Evolutionary conservation across 2,113 vertebrate genomes (phyloP).

Genomic region (Chascanopsetta lugubris): DNA sequence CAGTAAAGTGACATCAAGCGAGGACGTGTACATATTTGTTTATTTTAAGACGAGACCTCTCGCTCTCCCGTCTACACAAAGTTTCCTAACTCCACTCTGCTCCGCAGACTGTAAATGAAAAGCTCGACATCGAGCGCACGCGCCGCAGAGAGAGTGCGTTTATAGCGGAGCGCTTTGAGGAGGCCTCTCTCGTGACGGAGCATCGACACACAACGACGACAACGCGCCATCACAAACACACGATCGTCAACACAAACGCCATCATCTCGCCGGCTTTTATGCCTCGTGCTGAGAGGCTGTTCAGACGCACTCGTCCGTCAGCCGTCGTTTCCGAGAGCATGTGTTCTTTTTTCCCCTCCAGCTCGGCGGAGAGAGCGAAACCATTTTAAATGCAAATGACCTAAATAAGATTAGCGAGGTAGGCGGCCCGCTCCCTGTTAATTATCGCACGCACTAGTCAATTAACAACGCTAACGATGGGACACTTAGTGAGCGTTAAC

Average conservation of each 20-base stretch:
- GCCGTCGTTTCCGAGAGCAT: conserved; percentile 26
- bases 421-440: conserved; percentile 78
- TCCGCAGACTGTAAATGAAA: too few species aligned
- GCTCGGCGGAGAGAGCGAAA: conserved; percentile 69
- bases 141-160: too few species aligned
- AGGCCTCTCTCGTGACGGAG: too few species aligned
- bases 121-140: too few species aligned
- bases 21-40: too few species aligned
- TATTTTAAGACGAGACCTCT: too few species aligned
- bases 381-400: conserved; percentile 83
- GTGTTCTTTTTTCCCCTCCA: neutral
- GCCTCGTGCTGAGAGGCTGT: conserved; percentile 27
- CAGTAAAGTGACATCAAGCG: too few species aligned
- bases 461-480: conserved; percentile 79
- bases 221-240: neutral
- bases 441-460: conserved; percentile 80
- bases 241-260: conserved; percentile 5
- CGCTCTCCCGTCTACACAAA: too few species aligned
- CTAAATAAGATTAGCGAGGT: conserved; percentile 81
- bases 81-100: too few species aligned
- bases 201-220: too few species aligned
- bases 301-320: conserved; percentile 37
- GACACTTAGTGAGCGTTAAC: conserved; percentile 80
- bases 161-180: too few species aligned
- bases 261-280: conserved; percentile 29